These are phyloP conservation scores for Desmodus rotundus DNA, from an alignment of 2,113 vertebrate species.

Conservation along the genomic window DNA sequence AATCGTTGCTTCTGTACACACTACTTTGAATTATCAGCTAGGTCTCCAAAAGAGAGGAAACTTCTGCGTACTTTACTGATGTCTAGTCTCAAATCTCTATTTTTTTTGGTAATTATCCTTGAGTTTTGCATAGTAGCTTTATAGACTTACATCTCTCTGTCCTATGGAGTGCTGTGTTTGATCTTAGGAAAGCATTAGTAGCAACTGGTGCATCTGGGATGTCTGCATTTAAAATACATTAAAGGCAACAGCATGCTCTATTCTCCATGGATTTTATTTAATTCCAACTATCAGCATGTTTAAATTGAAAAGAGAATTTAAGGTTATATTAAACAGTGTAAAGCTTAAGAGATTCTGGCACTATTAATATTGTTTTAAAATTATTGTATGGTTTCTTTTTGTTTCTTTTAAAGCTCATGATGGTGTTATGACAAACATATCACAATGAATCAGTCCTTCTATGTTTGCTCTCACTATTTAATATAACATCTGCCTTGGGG, in stretches of 20 bases:
- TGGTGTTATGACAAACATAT: background rate
- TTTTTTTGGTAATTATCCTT: background rate
- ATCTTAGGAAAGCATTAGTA: background rate
- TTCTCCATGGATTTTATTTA: background rate
- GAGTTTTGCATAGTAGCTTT: background rate
- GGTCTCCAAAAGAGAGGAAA: background rate
- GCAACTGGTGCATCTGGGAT: background rate
- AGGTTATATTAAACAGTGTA: background rate
- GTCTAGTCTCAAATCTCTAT: background rate
- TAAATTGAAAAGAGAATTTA: constrained; percentile 39
- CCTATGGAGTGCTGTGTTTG: background rate
- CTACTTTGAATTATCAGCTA: background rate
- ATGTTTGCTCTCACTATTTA: background rate
- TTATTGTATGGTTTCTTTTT: background rate
- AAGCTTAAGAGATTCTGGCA: background rate
- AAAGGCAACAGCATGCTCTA: background rate
- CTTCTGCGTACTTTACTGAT: background rate
- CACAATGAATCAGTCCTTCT: background rate
- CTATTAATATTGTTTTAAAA: background rate
- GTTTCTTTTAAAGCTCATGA: background rate
- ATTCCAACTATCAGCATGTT: background rate
- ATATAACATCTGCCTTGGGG: background rate
- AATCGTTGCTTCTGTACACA: background rate
- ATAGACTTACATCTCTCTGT: background rate
- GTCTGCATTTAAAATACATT: background rate